phyloP scores from a whole-genome alignment of 2,113 vertebrate species.

The Ophiodon elongatus region DNA sequence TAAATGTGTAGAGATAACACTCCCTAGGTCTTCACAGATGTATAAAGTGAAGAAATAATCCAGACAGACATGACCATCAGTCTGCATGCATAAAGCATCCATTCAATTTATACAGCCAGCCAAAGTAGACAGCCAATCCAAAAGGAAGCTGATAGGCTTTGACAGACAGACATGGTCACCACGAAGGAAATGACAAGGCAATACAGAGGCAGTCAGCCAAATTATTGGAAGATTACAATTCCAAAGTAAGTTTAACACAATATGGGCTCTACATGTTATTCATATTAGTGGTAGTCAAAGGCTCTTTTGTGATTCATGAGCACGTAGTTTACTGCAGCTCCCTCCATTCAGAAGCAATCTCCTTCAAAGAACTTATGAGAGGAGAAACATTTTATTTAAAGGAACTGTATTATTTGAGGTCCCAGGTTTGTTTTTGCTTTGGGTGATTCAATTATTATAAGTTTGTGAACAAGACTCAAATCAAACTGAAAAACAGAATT shows the following conservation, averaged over 20 bases:
- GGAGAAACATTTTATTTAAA: slow-evolving; percentile 9
- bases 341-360: slow-evolving; percentile 9
- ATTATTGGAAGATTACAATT: slow-evolving; percentile 66
- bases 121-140: slow-evolving; percentile 49
- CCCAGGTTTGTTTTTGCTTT: neutral
- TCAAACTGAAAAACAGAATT: neutral
- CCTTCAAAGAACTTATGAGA: slow-evolving; percentile 13
- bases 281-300: slow-evolving; percentile 24
- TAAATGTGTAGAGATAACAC: slow-evolving; percentile 28
- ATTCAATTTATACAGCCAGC: slow-evolving; percentile 51
- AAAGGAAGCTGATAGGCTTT: slow-evolving; percentile 51
- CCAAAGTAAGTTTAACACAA: slow-evolving; percentile 61
- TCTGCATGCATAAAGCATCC: slow-evolving; percentile 57
- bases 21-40: slow-evolving; percentile 21
- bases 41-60: slow-evolving; percentile 40
- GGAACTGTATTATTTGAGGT: neutral
- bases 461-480: neutral
- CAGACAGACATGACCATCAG: slow-evolving; percentile 47
- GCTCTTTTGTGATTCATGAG: slow-evolving; percentile 24
- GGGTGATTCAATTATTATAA: neutral
- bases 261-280: slow-evolving; percentile 44
- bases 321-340: slow-evolving; percentile 23
- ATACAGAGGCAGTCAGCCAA: slow-evolving; percentile 56
- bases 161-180: slow-evolving; percentile 43
- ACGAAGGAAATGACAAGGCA: slow-evolving; percentile 57